Conservation (phyloP, 2,888 invertebrate species). For the Unio delphinus region DNA sequence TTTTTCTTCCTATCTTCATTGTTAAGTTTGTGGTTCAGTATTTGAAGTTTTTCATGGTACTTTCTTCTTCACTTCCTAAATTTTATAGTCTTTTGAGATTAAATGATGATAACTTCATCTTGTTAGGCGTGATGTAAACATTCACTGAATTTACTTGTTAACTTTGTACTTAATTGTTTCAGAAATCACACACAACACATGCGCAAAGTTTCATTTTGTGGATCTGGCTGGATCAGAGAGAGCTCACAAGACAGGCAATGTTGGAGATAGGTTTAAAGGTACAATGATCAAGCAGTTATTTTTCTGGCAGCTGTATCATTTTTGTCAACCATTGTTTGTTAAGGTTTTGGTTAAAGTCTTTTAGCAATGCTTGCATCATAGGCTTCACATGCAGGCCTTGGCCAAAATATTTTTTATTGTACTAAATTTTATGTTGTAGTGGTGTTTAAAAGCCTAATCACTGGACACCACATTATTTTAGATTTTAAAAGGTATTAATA, state of each 20-base stretch:
- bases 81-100: no score
- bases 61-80: no score
- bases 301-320: not conserved
- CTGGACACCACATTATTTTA: no score
- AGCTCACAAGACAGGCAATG: conserved; percentile 71
- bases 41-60: no score
- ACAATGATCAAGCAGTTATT: not conserved
- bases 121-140: not conserved
- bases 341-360: not conserved
- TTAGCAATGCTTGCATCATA: no score
- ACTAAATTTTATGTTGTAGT: no score
- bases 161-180: conserved; percentile 10
- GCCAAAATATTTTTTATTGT: not conserved
- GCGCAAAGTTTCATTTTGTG: conserved; percentile 72
- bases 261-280: conserved; percentile 72
- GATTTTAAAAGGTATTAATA: no score
- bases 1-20: no score
- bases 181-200: conserved; percentile 62
- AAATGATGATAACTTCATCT: no score
- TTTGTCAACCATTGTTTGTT: not conserved
- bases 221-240: conserved; percentile 72
- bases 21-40: no score
- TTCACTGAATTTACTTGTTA: not conserved
- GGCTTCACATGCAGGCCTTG: no score
- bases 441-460: no score